A percentile compares a stretch with the other conserved stretches of the same genome.
These are phyloP conservation scores for Pogona vitticeps DNA, from an alignment of 2,113 vertebrate species.

Conservation along the genomic window DNA sequence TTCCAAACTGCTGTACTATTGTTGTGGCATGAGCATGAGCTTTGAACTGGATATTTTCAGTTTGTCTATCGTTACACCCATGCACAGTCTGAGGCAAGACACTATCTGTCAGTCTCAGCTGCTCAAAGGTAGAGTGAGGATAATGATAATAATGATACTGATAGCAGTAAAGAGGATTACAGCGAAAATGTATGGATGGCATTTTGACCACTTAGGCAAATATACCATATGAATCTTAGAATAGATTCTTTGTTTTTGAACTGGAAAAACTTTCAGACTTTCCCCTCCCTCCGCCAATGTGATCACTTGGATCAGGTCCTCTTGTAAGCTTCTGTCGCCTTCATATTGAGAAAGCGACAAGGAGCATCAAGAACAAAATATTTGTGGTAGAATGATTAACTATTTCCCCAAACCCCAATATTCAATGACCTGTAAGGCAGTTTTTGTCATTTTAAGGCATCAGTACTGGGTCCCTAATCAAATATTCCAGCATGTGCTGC, in stretches of 20 bases:
- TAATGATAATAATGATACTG: background rate
- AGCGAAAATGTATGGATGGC: fast-evolving
- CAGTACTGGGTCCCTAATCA: background rate
- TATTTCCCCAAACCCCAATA: background rate
- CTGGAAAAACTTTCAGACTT: too few relatives aligned
- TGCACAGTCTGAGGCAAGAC: background rate
- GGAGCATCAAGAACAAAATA: background rate
- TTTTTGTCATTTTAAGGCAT: background rate
- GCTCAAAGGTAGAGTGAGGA: background rate
- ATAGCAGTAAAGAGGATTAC: background rate
- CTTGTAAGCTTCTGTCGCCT: background rate
- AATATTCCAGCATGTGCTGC: background rate
- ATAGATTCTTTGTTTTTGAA: too few relatives aligned
- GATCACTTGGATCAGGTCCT: background rate
- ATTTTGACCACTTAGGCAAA: background rate
- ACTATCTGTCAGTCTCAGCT: background rate
- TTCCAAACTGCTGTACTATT: background rate
- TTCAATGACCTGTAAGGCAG: background rate
- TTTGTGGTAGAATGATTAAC: background rate
- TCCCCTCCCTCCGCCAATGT: too few relatives aligned
- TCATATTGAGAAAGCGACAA: background rate
- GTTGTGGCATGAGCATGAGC: background rate
- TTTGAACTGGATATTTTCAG: background rate
- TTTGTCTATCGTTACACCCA: background rate
- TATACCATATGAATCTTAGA: background rate